Conservation (phyloP, 1,140 invertebrate genomes). For the Drosophila ambigua region DNA sequence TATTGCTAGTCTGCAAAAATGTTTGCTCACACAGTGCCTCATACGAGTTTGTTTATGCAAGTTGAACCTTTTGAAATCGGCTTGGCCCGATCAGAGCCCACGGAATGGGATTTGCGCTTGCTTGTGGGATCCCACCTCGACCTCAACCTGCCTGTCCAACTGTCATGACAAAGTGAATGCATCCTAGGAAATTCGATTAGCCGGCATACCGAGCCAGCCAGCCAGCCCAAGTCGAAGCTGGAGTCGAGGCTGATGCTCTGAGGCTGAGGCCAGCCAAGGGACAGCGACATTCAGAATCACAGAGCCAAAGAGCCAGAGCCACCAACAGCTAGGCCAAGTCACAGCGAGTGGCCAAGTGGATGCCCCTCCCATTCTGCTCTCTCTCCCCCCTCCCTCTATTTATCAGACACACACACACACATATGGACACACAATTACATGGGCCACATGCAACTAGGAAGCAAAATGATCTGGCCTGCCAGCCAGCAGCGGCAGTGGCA, state of each 20-base stretch:
- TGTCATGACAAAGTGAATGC: conserved; percentile 56
- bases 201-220: conserved; percentile 33
- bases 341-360: conserved; percentile 45
- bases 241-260: too few relatives aligned
- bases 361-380: conserved; percentile 6
- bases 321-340: conserved; percentile 56
- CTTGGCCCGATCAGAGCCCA: conserved; percentile 15
- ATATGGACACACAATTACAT: conserved; percentile 63
- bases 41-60: too few relatives aligned
- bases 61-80: too few relatives aligned
- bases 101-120: conserved; percentile 14
- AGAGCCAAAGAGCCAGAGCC: conserved; percentile 21
- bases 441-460: conserved; percentile 72
- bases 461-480: conserved; percentile 76
- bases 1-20: not conserved
- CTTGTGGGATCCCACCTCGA: conserved; percentile 38
- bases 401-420: conserved; percentile 38
- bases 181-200: conserved; percentile 55
- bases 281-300: conserved; percentile 67
- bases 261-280: conserved; percentile 44
- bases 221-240: conserved; percentile 25
- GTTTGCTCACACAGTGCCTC: too few relatives aligned
- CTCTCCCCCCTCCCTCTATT: conserved; percentile 29
- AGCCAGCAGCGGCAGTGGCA: conserved; percentile 64
- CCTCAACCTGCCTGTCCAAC: conserved; percentile 48